phyloP scores from a whole-genome alignment of 2,113 vertebrate species.

The Tonatia bakeri region DNA sequence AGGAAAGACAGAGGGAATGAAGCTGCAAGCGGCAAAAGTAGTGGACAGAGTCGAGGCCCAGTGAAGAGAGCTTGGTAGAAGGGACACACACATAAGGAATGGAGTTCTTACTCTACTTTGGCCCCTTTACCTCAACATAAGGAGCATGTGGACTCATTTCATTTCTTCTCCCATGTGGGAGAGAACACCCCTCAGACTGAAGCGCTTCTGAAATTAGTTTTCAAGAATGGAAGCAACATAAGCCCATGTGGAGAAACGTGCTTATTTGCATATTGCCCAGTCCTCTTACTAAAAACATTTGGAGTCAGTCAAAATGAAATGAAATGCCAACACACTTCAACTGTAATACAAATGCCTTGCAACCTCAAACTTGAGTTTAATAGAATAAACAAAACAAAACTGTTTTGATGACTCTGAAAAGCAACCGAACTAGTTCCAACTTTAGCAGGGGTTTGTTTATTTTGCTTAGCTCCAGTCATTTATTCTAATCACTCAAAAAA shows the following conservation, averaged over 20 bases:
- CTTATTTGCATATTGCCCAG: constrained; percentile 19
- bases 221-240: background rate
- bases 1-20: background rate
- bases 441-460: constrained; percentile 53
- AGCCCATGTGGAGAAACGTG: background rate
- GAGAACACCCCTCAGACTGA: background rate
- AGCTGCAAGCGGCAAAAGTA: background rate
- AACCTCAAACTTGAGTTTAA: constrained; percentile 40
- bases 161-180: background rate
- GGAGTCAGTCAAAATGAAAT: constrained; percentile 57
- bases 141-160: background rate
- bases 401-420: constrained; percentile 46
- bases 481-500: constrained; percentile 32
- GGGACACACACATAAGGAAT: background rate
- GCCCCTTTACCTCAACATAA: background rate
- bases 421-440: constrained; percentile 45
- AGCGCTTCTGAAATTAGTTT: background rate
- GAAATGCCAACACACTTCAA: constrained; percentile 46
- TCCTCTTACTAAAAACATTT: constrained; percentile 47
- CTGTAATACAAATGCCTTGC: constrained; percentile 30
- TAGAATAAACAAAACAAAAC: constrained; percentile 60
- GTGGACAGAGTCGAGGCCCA: background rate
- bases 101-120: background rate
- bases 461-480: constrained; percentile 44
- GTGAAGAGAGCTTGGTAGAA: background rate